phyloP scores from a whole-genome alignment of 2,888 invertebrate genomes.

The Mesopsocus fuscifrons region DNA sequence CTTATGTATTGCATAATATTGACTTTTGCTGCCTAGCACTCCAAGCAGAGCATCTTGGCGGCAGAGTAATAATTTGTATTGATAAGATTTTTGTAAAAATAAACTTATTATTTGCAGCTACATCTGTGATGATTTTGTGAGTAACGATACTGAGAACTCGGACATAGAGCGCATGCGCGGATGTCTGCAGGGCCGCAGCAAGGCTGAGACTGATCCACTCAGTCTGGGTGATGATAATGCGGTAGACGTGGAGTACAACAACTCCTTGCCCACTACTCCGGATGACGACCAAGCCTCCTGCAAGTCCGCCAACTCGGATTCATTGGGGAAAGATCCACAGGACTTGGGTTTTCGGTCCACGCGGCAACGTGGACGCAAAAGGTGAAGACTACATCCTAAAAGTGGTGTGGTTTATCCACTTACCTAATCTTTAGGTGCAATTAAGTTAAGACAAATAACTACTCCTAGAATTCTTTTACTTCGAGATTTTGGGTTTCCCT shows the following conservation, averaged over 20 bases:
- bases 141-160: conserved; percentile 42
- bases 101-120: no score
- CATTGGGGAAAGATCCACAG: conserved; percentile 19
- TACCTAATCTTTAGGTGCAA: no score
- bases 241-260: not conserved
- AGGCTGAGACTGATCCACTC: conserved; percentile 2
- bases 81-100: no score
- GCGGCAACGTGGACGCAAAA: conserved; percentile 18
- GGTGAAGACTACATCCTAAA: no score
- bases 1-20: no score
- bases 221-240: conserved; percentile 1
- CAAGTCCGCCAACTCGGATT: conserved; percentile 19
- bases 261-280: not conserved
- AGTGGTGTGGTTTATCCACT: no score
- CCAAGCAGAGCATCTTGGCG: no score
- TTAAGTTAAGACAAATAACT: no score
- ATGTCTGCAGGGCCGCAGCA: not conserved
- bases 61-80: no score
- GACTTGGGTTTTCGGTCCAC: conserved; percentile 20
- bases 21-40: no score
- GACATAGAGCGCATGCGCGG: conserved; percentile 36
- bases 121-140: conserved; percentile 59
- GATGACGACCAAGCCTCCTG: conserved; percentile 13
- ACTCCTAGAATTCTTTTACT: no score
- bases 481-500: no score